Evolutionary conservation across 2,797 vertebrate genomes (phyloP).

Genomic region (Alca torda): DNA sequence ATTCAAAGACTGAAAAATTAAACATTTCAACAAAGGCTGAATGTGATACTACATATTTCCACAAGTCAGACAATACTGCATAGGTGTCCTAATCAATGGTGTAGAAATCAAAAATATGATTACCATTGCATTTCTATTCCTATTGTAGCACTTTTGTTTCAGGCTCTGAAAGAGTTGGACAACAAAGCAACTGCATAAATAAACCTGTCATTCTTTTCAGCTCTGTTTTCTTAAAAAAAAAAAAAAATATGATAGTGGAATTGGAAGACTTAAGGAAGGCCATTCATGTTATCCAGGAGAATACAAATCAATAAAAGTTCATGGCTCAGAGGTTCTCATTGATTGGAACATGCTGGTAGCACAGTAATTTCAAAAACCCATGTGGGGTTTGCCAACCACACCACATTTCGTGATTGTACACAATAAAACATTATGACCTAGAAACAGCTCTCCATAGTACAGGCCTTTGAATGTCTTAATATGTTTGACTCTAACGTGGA

Average conservation of each 20-base stretch:
- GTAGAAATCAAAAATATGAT: neutral
- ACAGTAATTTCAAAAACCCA: conserved; percentile 75
- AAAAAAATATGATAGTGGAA: conserved; percentile 66
- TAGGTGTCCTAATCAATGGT: neutral
- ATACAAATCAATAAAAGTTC: conserved; percentile 86
- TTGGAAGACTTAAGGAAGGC: conserved; percentile 72
- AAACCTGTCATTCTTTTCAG: conserved; percentile 55
- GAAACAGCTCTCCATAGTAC: conserved; percentile 45
- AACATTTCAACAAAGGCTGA: neutral
- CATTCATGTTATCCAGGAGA: conserved; percentile 64
- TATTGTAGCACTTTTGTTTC: neutral
- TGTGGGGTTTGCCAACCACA: conserved; percentile 68
- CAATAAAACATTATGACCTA: conserved; percentile 73
- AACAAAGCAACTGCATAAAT: conserved; percentile 54
- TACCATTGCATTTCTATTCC: neutral
- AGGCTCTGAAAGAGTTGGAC: neutral
- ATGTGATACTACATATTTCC: neutral
- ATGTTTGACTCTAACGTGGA: conserved; percentile 48
- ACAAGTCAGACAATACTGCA: neutral
- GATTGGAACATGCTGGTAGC: conserved; percentile 87
- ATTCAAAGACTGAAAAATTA: neutral
- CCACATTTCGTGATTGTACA: conserved; percentile 68
- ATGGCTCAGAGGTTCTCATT: conserved; percentile 85
- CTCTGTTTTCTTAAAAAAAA: conserved; percentile 48
- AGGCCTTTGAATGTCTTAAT: conserved; percentile 58